These are phyloP conservation scores for Tuta absoluta DNA, from an alignment of 2,888 invertebrate species.

Conservation along the genomic window DNA sequence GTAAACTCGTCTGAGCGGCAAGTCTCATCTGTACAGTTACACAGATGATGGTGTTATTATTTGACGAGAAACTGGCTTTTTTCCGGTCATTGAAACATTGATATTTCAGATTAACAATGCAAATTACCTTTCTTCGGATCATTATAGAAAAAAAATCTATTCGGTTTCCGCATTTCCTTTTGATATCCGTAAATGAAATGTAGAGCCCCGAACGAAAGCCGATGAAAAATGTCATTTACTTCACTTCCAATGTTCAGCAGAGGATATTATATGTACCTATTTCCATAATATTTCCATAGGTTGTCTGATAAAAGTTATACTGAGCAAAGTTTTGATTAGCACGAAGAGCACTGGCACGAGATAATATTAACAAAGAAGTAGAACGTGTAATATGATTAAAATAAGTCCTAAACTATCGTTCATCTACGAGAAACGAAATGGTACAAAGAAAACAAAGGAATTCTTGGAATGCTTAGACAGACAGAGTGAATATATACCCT, in stretches of 20 bases:
- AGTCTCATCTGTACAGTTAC: conserved; percentile 88
- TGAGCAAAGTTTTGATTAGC: conserved; percentile 35
- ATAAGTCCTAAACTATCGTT: conserved; percentile 2
- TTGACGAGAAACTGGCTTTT: not conserved
- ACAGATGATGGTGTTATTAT: not conserved
- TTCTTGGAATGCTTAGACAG: conserved; percentile 17
- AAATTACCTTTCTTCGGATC: not conserved
- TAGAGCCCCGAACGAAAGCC: not conserved
- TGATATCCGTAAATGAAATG: conserved; percentile 7
- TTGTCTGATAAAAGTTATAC: conserved; percentile 17
- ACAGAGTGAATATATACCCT: conserved; percentile 26
- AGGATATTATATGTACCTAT: conserved; percentile 16
- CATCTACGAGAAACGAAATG: not conserved
- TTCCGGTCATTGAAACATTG: not conserved
- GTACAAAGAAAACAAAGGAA: conserved; percentile 16
- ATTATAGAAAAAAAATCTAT: not conserved
- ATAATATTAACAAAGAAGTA: conserved; percentile 29
- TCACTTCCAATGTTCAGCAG: conserved; percentile 6
- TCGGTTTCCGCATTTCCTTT: not conserved
- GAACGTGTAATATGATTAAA: not conserved
- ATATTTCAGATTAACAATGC: not conserved
- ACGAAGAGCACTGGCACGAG: conserved; percentile 49
- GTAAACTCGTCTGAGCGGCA: conserved; percentile 96
- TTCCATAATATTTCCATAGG: conserved; percentile 15
- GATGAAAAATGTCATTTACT: conserved; percentile 16